A percentile compares a stretch with the other conserved stretches of the same genome.
phyloP scores from a whole-genome alignment of 2,113 vertebrate species.

The Scytalopus superciliaris region DNA sequence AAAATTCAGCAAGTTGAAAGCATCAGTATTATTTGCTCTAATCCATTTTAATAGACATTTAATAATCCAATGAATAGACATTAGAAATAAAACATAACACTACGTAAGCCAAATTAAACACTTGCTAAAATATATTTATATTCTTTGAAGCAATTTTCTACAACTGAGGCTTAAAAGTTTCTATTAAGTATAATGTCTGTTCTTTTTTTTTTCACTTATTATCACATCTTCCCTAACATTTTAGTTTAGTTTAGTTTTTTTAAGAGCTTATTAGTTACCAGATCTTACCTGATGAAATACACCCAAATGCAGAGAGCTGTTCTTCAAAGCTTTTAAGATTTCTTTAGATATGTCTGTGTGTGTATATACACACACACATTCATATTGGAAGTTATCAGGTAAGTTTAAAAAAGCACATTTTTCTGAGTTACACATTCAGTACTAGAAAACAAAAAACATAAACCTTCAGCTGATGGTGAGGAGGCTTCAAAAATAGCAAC shows the following conservation, averaged over 20 bases:
- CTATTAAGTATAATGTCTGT: neutral
- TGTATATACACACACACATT: neutral
- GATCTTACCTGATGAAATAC: neutral
- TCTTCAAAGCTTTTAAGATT: neutral
- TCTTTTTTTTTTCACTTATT: neutral
- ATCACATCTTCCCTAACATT: neutral
- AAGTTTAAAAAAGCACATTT: neutral
- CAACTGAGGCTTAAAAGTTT: neutral
- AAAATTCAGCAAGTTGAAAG: neutral
- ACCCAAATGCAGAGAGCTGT: neutral
- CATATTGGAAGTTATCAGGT: neutral
- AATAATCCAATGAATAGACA: neutral
- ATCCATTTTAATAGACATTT: no score
- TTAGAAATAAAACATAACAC: neutral
- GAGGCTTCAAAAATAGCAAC: neutral
- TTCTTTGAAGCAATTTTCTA: neutral
- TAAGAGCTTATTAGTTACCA: neutral
- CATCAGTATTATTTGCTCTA: neutral
- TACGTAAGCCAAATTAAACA: neutral
- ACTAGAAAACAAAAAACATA: neutral
- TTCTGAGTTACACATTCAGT: neutral
- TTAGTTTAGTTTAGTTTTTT: neutral
- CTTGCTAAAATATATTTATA: neutral
- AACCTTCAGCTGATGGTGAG: neutral
- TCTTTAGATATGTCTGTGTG: neutral